phyloP scores from a whole-genome alignment of 2,113 vertebrate genomes.

The Daubentonia madagascariensis region DNA sequence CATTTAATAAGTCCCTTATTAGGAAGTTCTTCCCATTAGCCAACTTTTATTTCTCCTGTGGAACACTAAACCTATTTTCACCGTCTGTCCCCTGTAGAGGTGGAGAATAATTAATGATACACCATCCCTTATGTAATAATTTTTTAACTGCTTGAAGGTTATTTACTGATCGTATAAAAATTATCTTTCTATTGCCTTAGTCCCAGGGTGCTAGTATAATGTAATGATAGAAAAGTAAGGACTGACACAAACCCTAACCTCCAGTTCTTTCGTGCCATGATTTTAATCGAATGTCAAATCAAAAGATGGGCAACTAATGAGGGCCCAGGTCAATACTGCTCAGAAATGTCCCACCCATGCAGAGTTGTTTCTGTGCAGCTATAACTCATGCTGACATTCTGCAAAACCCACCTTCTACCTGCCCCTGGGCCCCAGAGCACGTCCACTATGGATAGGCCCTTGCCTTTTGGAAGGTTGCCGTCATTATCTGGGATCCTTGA shows the following conservation, averaged over 20 bases:
- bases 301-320: conserved; percentile 65
- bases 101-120: conserved; percentile 46
- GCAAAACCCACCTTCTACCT: neutral
- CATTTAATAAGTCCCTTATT: neutral
- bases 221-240: conserved; percentile 43
- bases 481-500: neutral
- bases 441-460: neutral
- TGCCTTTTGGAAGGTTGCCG: neutral
- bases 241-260: conserved; percentile 48
- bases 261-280: conserved; percentile 37
- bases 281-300: conserved; percentile 58
- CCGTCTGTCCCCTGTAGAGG: neutral
- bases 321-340: conserved; percentile 27
- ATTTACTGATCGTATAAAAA: conserved; percentile 68
- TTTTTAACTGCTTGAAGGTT: conserved; percentile 56
- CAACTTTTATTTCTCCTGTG: neutral
- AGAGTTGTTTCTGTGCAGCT: neutral
- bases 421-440: neutral
- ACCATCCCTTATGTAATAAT: conserved; percentile 30
- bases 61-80: neutral
- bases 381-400: conserved; percentile 47
- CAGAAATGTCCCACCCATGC: neutral
- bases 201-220: conserved; percentile 54
- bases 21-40: neutral
- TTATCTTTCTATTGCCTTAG: conserved; percentile 54